Percentiles rank a stretch among this genome's conserved stretches.
These are phyloP conservation scores for Noctua janthe DNA, from an alignment of 2,888 invertebrate genomes.

Conservation along the genomic window DNA sequence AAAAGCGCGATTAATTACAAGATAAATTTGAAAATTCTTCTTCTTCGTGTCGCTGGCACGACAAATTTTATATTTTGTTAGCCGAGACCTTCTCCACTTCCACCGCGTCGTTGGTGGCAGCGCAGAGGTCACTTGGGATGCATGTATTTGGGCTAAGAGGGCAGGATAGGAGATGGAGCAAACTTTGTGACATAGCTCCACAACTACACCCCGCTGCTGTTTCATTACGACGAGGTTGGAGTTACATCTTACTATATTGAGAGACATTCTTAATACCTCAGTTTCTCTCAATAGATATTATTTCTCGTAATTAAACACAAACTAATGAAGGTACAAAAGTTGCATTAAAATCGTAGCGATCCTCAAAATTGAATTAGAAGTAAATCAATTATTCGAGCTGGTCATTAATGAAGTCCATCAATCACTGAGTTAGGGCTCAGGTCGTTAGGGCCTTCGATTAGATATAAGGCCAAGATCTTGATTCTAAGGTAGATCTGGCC, in stretches of 20 bases:
- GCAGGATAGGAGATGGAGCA: too few relatives aligned
- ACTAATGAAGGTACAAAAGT: slow-evolving; percentile 37
- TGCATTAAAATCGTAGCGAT: slow-evolving; percentile 50
- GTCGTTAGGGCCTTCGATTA: slow-evolving; percentile 68
- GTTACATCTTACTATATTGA: not conserved
- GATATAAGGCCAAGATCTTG: slow-evolving; percentile 57
- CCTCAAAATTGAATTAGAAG: slow-evolving; percentile 66
- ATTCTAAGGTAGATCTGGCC: slow-evolving; percentile 49
- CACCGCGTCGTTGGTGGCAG: too few relatives aligned
- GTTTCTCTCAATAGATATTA: not conserved
- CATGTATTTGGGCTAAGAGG: too few relatives aligned
- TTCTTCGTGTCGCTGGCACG: too few relatives aligned
- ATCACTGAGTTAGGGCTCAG: slow-evolving; percentile 64
- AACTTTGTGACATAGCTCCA: too few relatives aligned
- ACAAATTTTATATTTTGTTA: too few relatives aligned
- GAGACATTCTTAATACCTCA: not conserved
- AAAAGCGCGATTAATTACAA: not conserved
- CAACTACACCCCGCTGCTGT: too few relatives aligned
- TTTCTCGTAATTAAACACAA: slow-evolving; percentile 1
- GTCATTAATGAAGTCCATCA: slow-evolving; percentile 73
- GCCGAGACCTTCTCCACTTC: too few relatives aligned
- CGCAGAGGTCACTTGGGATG: too few relatives aligned
- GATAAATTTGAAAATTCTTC: not conserved
- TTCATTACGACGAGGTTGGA: too few relatives aligned
- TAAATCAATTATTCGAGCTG: slow-evolving; percentile 73